Conservation (phyloP, 2,113 vertebrate species). For the Physeter macrocephalus region DNA sequence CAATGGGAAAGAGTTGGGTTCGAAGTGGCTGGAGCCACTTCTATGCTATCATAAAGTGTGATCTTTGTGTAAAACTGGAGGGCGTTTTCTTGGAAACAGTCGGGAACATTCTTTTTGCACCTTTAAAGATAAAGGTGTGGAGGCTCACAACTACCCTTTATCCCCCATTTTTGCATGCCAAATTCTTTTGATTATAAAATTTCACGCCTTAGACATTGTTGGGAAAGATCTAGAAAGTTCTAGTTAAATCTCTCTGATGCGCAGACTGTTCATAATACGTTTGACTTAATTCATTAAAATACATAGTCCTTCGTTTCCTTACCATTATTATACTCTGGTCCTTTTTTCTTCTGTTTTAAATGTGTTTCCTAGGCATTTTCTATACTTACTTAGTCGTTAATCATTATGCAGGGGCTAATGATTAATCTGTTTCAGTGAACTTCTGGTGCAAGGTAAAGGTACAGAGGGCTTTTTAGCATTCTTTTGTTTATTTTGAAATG, state of each 20-base stretch:
- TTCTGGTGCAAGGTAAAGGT: not conserved
- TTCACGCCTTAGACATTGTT: not conserved
- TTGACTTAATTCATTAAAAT: not conserved
- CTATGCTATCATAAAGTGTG: accelerated
- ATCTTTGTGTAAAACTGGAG: not conserved
- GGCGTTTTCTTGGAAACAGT: accelerated
- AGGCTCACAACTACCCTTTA: accelerated
- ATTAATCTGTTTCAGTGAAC: not conserved
- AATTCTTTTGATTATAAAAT: not conserved
- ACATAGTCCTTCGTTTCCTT: accelerated
- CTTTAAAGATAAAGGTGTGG: not conserved
- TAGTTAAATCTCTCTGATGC: not conserved
- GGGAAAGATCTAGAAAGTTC: not conserved
- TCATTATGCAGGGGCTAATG: not conserved
- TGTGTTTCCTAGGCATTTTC: not conserved
- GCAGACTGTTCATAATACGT: accelerated
- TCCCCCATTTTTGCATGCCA: not conserved
- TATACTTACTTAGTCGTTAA: not conserved
- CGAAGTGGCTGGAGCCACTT: not conserved
- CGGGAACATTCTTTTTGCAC: accelerated
- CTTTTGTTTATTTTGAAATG: not conserved
- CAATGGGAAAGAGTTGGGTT: too few species aligned
- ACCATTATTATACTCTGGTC: accelerated
- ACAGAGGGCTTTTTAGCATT: not conserved
- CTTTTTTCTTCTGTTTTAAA: not conserved